Evolutionary conservation across 2,888 invertebrate species (phyloP).

Genomic region (Asteroscopus sphinx): DNA sequence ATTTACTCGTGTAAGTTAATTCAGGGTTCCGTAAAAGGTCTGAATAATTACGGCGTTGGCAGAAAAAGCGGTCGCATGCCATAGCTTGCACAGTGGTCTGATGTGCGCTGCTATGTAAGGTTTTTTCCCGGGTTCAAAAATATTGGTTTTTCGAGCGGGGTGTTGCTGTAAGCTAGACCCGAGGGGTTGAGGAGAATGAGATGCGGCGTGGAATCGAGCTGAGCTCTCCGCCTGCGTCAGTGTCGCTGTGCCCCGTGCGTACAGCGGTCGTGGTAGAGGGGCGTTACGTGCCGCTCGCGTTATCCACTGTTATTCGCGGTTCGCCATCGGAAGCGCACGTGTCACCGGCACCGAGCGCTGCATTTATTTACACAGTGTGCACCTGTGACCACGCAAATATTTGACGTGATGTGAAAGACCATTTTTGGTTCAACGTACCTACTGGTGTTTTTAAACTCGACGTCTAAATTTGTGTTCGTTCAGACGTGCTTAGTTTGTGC

Average conservation of each 20-base stretch:
- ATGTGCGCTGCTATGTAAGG: slow-evolving; percentile 58
- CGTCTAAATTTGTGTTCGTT: slow-evolving; percentile 69
- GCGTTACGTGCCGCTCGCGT: slow-evolving; percentile 64
- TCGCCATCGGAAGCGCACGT: slow-evolving; percentile 85
- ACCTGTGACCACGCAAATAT: slow-evolving; percentile 85
- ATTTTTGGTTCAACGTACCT: slow-evolving; percentile 75
- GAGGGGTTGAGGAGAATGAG: slow-evolving; percentile 80
- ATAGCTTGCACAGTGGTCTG: slow-evolving; percentile 63
- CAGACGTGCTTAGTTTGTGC: slow-evolving; percentile 77
- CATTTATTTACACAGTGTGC: slow-evolving; percentile 74
- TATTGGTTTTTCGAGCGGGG: slow-evolving; percentile 64
- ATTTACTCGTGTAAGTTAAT: slow-evolving; percentile 75
- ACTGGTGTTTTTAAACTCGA: slow-evolving; percentile 72
- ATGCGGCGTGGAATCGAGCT: slow-evolving; percentile 66
- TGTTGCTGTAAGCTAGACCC: no score
- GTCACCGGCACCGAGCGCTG: slow-evolving; percentile 74
- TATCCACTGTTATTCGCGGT: slow-evolving; percentile 82
- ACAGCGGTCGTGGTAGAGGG: slow-evolving; percentile 81
- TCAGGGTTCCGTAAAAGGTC: slow-evolving; percentile 81
- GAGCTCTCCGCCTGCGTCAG: slow-evolving; percentile 71
- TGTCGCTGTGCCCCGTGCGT: slow-evolving; percentile 83
- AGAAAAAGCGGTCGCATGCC: slow-evolving; percentile 81
- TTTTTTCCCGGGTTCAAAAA: slow-evolving; percentile 71
- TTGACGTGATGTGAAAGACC: slow-evolving; percentile 85
- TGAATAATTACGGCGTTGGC: slow-evolving; percentile 77